Evolutionary conservation across 2,888 invertebrate species (phyloP).

Genomic region (Monopis laevigella): DNA sequence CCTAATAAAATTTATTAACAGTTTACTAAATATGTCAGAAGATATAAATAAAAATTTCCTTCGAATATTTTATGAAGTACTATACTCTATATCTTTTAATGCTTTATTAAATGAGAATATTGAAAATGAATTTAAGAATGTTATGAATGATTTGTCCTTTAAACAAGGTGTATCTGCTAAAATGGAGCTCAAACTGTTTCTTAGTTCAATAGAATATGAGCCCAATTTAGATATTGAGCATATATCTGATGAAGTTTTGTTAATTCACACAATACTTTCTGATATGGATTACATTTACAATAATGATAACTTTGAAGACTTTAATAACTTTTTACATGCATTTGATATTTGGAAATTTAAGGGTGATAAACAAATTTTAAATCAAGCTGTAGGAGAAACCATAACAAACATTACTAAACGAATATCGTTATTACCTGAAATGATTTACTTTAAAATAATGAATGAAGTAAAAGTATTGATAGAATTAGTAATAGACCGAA

Average conservation of each 20-base stretch:
- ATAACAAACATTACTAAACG: constrained; percentile 27
- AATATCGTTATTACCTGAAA: constrained; percentile 23
- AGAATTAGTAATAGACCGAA: constrained; percentile 35
- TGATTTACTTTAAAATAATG: constrained; percentile 30
- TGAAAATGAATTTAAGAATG: constrained; percentile 32
- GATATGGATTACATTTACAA: constrained; percentile 43
- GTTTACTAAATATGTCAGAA: constrained; percentile 25
- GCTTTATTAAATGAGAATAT: constrained; percentile 28
- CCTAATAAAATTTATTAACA: constrained; percentile 27
- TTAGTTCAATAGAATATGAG: constrained; percentile 26
- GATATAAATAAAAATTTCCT: constrained; percentile 29
- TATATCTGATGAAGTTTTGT: constrained; percentile 25
- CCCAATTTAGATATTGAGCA: constrained; percentile 21
- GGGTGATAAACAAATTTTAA: too few relatives aligned
- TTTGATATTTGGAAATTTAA: constrained; percentile 27
- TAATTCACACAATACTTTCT: constrained; percentile 38
- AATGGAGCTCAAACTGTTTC: constrained; percentile 29
- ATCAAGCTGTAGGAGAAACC: constrained; percentile 23
- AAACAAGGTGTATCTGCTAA: constrained; percentile 31
- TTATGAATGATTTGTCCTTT: constrained; percentile 41
- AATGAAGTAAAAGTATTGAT: constrained; percentile 40
- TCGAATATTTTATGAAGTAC: constrained; percentile 23
- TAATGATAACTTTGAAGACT: constrained; percentile 27
- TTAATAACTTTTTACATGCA: constrained; percentile 29
- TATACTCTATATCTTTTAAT: constrained; percentile 18